phyloP scores from a whole-genome alignment of 1,140 invertebrate genomes.

The Drosophila grimshawi region DNA sequence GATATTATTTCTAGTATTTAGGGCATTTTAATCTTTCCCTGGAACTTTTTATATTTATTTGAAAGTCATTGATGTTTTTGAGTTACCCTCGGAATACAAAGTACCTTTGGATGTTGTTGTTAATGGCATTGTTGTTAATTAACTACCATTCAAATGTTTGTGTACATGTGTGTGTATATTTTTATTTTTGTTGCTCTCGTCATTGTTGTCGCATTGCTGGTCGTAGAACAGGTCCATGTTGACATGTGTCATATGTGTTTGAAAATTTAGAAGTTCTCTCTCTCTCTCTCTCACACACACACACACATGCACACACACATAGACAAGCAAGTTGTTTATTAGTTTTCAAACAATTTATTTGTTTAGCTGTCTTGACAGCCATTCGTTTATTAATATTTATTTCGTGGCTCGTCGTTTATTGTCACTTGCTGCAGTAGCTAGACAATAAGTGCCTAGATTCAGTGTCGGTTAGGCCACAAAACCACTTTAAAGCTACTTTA shows the following conservation, averaged over 20 bases:
- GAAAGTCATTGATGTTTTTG: conserved; percentile 1
- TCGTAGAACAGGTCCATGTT: conserved; percentile 57
- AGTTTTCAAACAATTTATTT: conserved; percentile 74
- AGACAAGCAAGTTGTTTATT: conserved; percentile 56
- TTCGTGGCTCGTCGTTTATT: conserved; percentile 33
- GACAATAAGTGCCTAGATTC: not conserved
- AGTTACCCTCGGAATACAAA: conserved; percentile 1
- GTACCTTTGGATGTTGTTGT: conserved; percentile 21
- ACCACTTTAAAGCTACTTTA: conserved; percentile 7
- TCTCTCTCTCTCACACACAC: not conserved
- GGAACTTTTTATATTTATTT: conserved; percentile 7
- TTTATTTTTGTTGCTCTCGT: conserved; percentile 35
- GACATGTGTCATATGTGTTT: conserved; percentile 31
- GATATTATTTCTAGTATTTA: not conserved
- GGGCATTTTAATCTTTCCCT: not conserved
- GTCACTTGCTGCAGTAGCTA: conserved; percentile 39
- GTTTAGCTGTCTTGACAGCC: conserved; percentile 70
- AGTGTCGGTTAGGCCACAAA: not conserved
- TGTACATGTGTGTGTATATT: conserved; percentile 9
- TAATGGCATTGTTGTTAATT: conserved; percentile 66
- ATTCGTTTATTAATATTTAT: conserved; percentile 70
- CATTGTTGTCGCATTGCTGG: conserved; percentile 38
- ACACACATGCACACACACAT: not conserved
- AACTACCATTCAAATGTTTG: conserved; percentile 54
- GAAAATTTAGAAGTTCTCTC: conserved; percentile 21